These are phyloP conservation scores for Oreocharis arfaki DNA, from an alignment of 2,113 vertebrate species.

Conservation along the genomic window DNA sequence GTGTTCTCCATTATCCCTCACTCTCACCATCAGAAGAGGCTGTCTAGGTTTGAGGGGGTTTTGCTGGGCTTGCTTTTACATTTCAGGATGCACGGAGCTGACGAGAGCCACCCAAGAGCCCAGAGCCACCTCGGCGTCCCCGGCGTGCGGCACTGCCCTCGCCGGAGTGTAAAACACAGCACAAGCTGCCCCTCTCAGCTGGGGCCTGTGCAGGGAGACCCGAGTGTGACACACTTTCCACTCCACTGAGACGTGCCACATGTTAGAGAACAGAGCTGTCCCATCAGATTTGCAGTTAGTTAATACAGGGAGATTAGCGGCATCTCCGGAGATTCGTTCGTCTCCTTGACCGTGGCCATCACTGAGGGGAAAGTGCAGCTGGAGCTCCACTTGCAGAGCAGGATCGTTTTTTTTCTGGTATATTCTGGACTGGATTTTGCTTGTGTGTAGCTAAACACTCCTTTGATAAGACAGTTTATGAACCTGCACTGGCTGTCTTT, in stretches of 20 bases:
- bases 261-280: conserved; percentile 21
- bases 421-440: neutral
- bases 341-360: neutral
- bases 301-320: neutral
- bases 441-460: neutral
- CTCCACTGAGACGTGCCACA: conserved; percentile 6
- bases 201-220: neutral
- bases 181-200: conserved; percentile 34
- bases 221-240: conserved; percentile 22
- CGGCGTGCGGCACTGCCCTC: neutral
- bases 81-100: neutral
- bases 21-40: fast-evolving
- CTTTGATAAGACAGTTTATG: neutral
- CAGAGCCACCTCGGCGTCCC: neutral
- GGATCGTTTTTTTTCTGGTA: neutral
- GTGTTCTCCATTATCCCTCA: neutral
- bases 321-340: neutral
- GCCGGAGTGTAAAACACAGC: neutral
- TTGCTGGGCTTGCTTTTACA: fast-evolving
- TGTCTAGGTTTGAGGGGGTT: neutral
- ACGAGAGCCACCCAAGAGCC: neutral
- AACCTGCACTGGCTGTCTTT: neutral
- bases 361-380: neutral
- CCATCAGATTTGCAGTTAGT: neutral
- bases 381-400: neutral